Base-by-base conservation (phyloP, 1,140 invertebrate species). In the Lucilia cuprina region DNA sequence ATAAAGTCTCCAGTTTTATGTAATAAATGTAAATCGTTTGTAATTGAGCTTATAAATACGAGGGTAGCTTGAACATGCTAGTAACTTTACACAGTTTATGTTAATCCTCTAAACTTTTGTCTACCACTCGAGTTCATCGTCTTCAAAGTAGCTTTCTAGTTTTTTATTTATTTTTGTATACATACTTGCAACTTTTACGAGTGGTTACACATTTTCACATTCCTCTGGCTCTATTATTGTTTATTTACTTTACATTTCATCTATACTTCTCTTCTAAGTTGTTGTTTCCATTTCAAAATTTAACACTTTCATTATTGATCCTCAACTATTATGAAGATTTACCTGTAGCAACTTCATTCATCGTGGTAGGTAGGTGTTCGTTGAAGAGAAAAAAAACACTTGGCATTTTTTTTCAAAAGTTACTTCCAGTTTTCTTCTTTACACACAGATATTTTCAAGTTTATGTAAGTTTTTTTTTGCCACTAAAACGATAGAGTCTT, bases 351-450 rank as follows among this genome's bases (percentile, higher is more conserved):
- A 70, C 21, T 21, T 21, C 12, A 55, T 55, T 70, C 65, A 70
- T 70, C 65, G 65, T 70, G 65, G 65, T 70, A 70, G 65, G 65
- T 70, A 70, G 65, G 65, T 70, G 65, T 70, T 70, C 65, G 65
- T 70, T 70, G 7, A 70, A 70, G 12, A 55, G 3, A 55, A 41
- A 41, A 41, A 41, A 60, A 14, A 17, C 55, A 60, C 55, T 60
- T 60, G 55, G 55, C 2, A 17, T 60, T 70, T 70, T 70, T 70
- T 70, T 70, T 60, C 50, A 14, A 60, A 17, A 14, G 13, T 60
- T 60, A 60, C 50, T 17, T 60, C 55, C n/a, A n/a, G 55, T n/a
- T n/a, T n/a, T 60, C 55, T 60, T 17, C 25, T 65, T 13, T 19
- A 19, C 9, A 70, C n/a, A 21, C n/a, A 70, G n/a, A 70, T n/a